A percentile compares a stretch with the other conserved stretches of the same genome.
These are phyloP conservation scores for Ceratina calcarata DNA, from an alignment of 1,140 invertebrate species.

Conservation along the genomic window DNA sequence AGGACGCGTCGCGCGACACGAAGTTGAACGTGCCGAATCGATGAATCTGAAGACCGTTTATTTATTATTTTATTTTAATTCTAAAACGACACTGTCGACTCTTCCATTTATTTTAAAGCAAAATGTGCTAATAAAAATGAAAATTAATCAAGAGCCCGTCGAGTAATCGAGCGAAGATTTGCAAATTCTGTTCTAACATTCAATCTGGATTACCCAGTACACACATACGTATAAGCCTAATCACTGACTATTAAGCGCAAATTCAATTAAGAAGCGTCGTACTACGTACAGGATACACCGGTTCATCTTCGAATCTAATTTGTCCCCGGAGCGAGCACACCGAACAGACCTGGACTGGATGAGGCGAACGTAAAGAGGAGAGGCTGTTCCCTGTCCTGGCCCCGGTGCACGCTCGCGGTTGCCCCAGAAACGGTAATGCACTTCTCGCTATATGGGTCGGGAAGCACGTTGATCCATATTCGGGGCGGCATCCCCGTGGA, in stretches of 20 bases:
- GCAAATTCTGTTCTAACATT: no score
- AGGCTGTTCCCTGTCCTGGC: slow-evolving; percentile 33
- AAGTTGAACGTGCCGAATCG: slow-evolving; percentile 30
- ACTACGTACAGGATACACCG: slow-evolving; percentile 31
- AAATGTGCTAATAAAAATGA: no score
- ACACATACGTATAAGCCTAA: no score
- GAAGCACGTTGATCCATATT: slow-evolving; percentile 60
- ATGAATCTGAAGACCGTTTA: slow-evolving; percentile 20
- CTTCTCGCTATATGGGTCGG: slow-evolving; percentile 57
- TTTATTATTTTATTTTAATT: not conserved
- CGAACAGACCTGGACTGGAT: slow-evolving; percentile 25
- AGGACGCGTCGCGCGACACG: slow-evolving; percentile 41
- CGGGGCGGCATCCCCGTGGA: slow-evolving; percentile 34
- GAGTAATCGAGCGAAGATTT: no score
- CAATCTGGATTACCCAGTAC: no score
- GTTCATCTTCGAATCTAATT: slow-evolving; percentile 33
- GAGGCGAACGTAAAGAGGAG: slow-evolving; percentile 28
- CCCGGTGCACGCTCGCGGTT: slow-evolving; percentile 34
- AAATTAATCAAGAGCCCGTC: no score
- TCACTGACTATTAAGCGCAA: no score
- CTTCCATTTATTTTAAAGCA: no score
- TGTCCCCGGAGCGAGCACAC: not conserved
- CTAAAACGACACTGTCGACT: not conserved
- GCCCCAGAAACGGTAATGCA: slow-evolving; percentile 45
- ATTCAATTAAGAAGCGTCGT: no score